These are phyloP conservation scores for Mallotus villosus DNA, from an alignment of 2,797 vertebrate species.

Conservation along the genomic window DNA sequence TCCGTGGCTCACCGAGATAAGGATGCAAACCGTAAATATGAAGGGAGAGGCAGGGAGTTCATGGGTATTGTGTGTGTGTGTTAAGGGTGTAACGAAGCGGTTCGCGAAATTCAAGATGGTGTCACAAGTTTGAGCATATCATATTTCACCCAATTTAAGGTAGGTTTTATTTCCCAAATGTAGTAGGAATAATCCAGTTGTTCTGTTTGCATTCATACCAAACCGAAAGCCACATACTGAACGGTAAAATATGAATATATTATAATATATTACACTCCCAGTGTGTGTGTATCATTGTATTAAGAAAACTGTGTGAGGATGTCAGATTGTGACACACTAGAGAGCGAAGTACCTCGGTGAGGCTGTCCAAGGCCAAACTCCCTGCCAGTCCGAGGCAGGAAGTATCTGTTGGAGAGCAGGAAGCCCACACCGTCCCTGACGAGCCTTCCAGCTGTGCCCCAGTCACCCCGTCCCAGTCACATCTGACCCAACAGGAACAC, in stretches of 20 bases:
- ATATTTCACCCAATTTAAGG: no score
- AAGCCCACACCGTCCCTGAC: slow-evolving; percentile 55
- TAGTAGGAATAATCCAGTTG: no score
- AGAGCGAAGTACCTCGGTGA: not conserved
- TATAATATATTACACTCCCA: no score
- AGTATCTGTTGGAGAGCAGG: slow-evolving; percentile 46
- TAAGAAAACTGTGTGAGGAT: not conserved
- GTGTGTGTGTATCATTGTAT: not conserved
- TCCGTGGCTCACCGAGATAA: slow-evolving; percentile 43
- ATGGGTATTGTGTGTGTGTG: slow-evolving; percentile 9
- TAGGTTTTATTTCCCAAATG: no score
- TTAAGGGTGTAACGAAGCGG: slow-evolving; percentile 6
- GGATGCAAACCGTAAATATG: slow-evolving; percentile 22
- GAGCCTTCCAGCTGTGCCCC: slow-evolving; percentile 62
- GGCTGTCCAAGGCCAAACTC: slow-evolving; percentile 12
- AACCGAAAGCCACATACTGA: no score
- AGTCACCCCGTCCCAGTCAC: slow-evolving; percentile 16
- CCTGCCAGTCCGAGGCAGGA: slow-evolving; percentile 45
- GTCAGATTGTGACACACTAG: not conserved
- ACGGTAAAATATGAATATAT: not conserved
- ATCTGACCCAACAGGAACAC: slow-evolving; percentile 52
- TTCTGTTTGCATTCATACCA: no score
- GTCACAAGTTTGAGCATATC: no score
- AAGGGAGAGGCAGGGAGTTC: slow-evolving; percentile 12
- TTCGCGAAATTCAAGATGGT: no score